Conservation (phyloP, 2,888 invertebrate species). For the Eristalis tenax region DNA sequence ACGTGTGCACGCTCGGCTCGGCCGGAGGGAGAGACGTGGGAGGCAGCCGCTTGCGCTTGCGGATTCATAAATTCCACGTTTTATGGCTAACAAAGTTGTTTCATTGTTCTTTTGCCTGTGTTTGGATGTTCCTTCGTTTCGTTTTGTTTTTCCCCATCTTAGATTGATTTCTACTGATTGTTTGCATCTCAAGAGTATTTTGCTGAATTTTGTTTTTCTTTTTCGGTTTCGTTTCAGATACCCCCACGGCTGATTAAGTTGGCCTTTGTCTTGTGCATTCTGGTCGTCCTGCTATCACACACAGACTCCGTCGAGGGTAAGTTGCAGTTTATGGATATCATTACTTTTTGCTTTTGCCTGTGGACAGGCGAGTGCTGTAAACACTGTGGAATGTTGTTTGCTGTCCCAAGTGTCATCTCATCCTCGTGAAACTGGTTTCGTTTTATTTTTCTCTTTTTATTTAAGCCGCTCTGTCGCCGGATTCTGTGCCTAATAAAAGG, state of each 20-base stretch:
- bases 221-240: slow-evolving; percentile 82
- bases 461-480: background rate
- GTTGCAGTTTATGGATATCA: slow-evolving; percentile 71
- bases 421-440: background rate
- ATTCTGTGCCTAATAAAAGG: background rate
- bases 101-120: slow-evolving; percentile 6
- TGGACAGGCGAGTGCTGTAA: background rate
- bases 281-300: slow-evolving; percentile 83
- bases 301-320: slow-evolving; percentile 84
- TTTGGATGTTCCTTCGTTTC: background rate
- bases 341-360: background rate
- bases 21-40: background rate
- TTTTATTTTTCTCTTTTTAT: background rate
- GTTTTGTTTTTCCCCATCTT: background rate
- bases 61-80: slow-evolving; percentile 42
- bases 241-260: slow-evolving; percentile 84
- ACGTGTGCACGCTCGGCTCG: background rate
- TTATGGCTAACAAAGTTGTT: slow-evolving; percentile 39
- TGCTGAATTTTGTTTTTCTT: no score
- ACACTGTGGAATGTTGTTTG: slow-evolving; percentile 26
- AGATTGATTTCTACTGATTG: slow-evolving; percentile 14
- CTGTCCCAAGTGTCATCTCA: background rate
- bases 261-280: slow-evolving; percentile 82
- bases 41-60: slow-evolving; percentile 4
- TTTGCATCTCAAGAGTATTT: slow-evolving; percentile 44